Base-by-base conservation (phyloP, 64 coral and sea anemone species). In the Platygyra sinensis region DNA sequence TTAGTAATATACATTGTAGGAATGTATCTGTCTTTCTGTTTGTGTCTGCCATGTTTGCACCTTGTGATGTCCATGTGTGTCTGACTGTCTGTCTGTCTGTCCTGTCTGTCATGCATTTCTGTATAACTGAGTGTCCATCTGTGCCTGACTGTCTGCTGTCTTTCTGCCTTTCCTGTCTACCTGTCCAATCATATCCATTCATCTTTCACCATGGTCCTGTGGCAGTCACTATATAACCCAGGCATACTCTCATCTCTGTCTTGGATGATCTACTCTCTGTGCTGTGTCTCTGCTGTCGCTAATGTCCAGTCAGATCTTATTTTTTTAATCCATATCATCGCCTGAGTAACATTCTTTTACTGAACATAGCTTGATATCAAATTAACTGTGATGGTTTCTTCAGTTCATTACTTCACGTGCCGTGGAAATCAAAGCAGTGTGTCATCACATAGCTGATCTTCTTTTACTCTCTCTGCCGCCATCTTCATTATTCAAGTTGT, bases 311-410 rank as follows among this genome's bases (percentile, higher is more conserved):
- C 25, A 4, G 13, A 15, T 73, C 0, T 15, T 15, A 33, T 10
- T 15, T 4, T 10, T 15, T 30, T 33, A 3, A 73, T 73, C 1
- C 71, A 57, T 30, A n/a, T 28, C 1, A 30, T 15, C 27, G 29
- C 27, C 12, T 30, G 29, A 12, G 5, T n/a, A 15, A 30, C n/a
- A 73, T 12, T 30, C 25, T 0, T 14, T 5, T 42, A 38, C 36
- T 85, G 2, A 1, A n/a, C 1, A 10, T 15, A 28, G 65, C 42
- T 25, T 85, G 18, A 46, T 71, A 28, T 8, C 22, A 71, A 83
- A 67, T 65, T 85, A 69, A 71, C 38, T 33, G 16, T 67, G 50
- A 51, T 85, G 81, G n/a, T 30, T 85, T 10, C 81, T 85, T 85
- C 81, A 72, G 67, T 71, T 71, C 38, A 51, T 72, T 63, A 72